Evolutionary conservation across 2,888 invertebrate species (phyloP).

Genomic region (Lottia scabra): DNA sequence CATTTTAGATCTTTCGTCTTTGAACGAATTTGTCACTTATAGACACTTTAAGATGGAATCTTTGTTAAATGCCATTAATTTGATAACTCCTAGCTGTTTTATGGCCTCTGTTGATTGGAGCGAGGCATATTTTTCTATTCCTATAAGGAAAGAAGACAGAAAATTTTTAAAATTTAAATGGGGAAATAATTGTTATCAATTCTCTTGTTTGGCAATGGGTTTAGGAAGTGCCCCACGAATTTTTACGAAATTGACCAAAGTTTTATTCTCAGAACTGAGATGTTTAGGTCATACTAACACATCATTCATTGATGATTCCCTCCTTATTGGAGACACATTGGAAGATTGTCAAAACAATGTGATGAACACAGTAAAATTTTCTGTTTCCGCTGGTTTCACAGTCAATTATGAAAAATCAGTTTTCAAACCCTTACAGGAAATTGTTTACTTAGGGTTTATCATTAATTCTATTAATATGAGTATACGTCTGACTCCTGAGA

Average conservation of each 20-base stretch:
- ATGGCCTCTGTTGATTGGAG: slow-evolving; percentile 21
- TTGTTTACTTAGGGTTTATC: neutral
- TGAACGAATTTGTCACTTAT: slow-evolving; percentile 17
- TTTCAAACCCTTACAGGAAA: neutral
- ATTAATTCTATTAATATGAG: neutral
- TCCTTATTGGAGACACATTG: neutral
- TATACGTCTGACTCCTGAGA: neutral
- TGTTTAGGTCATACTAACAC: neutral
- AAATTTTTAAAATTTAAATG: slow-evolving; percentile 16
- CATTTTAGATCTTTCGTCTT: slow-evolving; percentile 22
- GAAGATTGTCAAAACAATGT: slow-evolving; percentile 15
- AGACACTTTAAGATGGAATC: slow-evolving; percentile 27
- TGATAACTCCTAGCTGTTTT: slow-evolving; percentile 10
- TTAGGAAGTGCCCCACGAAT: neutral
- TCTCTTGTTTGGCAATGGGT: slow-evolving; percentile 11
- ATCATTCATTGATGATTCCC: slow-evolving; percentile 13
- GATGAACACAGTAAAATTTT: neutral
- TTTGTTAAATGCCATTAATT: slow-evolving; percentile 9
- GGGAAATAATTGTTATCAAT: slow-evolving; percentile 14
- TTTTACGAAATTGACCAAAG: neutral
- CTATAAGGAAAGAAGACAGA: slow-evolving; percentile 7
- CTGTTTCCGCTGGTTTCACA: neutral
- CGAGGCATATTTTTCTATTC: slow-evolving; percentile 20
- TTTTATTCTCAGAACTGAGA: neutral
- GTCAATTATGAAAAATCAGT: slow-evolving; percentile 12